phyloP scores from a whole-genome alignment of 2,113 vertebrate species.

The Paradisaea rubra region DNA sequence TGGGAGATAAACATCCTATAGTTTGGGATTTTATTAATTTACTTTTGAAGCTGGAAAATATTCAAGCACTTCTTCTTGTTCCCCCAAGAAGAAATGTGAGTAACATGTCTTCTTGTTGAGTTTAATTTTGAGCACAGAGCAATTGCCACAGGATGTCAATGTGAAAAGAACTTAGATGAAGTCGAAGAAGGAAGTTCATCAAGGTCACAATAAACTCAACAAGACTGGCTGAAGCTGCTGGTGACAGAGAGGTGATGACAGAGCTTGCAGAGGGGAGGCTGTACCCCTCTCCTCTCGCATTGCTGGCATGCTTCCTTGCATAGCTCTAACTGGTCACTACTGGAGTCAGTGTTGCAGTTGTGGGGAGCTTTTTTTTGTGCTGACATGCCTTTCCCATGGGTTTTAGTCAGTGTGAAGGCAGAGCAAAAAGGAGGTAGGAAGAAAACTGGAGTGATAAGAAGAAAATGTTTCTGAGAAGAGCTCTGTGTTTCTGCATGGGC shows the following conservation, averaged over 20 bases:
- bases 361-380: neutral
- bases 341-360: neutral
- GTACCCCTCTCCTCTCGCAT: neutral
- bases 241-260: neutral
- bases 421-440: neutral
- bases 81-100: neutral
- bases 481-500: neutral
- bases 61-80: neutral
- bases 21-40: neutral
- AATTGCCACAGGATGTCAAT: neutral
- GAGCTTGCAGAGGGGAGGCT: too few relatives aligned
- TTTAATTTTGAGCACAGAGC: neutral
- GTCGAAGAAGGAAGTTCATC: neutral
- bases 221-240: neutral
- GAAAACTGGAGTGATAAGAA: neutral
- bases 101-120: neutral
- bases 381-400: neutral
- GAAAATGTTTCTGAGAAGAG: neutral
- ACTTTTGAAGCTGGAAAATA: neutral
- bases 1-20: neutral
- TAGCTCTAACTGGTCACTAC: neutral
- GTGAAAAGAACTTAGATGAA: neutral
- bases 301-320: neutral
- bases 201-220: neutral
- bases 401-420: neutral